Conservation (phyloP, 2,888 invertebrate genomes). For the Cephus sareptanus region DNA sequence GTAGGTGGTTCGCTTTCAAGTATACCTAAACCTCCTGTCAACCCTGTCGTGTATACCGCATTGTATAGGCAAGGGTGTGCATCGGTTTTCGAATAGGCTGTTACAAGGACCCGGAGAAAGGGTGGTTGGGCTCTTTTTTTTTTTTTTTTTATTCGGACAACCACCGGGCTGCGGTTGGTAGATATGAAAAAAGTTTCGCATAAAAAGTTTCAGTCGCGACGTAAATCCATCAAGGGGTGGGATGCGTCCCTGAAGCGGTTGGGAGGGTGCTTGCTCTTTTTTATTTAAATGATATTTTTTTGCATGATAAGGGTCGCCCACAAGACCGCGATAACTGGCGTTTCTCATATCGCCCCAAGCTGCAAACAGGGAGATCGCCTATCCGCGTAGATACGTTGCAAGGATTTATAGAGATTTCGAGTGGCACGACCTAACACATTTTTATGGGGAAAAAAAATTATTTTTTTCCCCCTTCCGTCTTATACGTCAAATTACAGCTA, state of each 20-base stretch:
- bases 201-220: conserved; percentile 10
- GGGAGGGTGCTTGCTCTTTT: conserved; percentile 1
- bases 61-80: not conserved
- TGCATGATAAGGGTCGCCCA: not conserved
- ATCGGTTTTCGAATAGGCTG: not conserved
- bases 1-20: not conserved
- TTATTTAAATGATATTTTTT: conserved; percentile 8
- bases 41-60: not conserved
- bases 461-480: not conserved
- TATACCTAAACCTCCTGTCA: not conserved
- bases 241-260: not conserved
- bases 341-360: conserved; percentile 2
- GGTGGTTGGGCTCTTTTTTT: not conserved
- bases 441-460: not conserved
- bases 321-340: conserved; percentile 2
- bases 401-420: not conserved
- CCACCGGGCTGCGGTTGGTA: conserved; percentile 1
- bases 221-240: conserved; percentile 4
- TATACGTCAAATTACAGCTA: not conserved
- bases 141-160: not conserved
- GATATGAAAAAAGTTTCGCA: conserved; percentile 17
- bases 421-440: not conserved
- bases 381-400: not conserved
- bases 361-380: not conserved
- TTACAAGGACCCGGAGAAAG: not conserved